Evolutionary conservation across 2,888 invertebrate genomes (phyloP).

Genomic region (Drosophila subquinaria): DNA sequence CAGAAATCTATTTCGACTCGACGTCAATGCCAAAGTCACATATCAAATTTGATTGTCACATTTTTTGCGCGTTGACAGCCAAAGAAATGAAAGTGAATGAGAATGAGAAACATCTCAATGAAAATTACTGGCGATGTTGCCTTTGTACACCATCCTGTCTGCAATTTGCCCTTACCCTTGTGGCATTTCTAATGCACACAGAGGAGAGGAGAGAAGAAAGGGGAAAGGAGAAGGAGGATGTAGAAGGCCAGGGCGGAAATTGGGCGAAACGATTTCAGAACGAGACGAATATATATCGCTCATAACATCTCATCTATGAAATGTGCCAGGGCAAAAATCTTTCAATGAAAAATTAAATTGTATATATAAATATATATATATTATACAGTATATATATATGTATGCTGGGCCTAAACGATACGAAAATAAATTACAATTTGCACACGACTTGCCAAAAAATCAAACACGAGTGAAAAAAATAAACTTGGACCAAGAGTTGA

Average conservation of each 20-base stretch:
- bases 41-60: constrained; percentile 68
- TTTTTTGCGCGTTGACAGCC: constrained; percentile 42
- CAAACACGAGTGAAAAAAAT: constrained; percentile 4
- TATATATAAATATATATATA: constrained; percentile 14
- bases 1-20: constrained; percentile 63
- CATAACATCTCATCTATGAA: constrained; percentile 29
- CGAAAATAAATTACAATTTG: constrained; percentile 61
- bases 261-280: constrained; percentile 30
- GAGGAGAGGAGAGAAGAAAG: too few relatives aligned
- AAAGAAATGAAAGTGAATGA: constrained; percentile 49
- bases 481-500: constrained; percentile 9
- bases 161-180: constrained; percentile 65
- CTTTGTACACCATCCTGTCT: constrained; percentile 19
- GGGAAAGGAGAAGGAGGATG: neutral
- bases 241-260: constrained; percentile 48
- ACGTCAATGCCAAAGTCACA: constrained; percentile 75
- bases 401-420: constrained; percentile 41
- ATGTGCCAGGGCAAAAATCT: constrained; percentile 38
- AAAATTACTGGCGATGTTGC: constrained; percentile 42
- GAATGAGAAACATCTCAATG: constrained; percentile 51
- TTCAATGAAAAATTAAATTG: constrained; percentile 48
- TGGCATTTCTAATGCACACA: neutral
- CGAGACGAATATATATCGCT: constrained; percentile 8
- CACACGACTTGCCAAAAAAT: constrained; percentile 60
- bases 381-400: constrained; percentile 5